Percentiles rank a stretch among this genome's conserved stretches.
These are phyloP conservation scores for Drosophila planitibia DNA, from an alignment of 2,888 invertebrate genomes.

Conservation along the genomic window DNA sequence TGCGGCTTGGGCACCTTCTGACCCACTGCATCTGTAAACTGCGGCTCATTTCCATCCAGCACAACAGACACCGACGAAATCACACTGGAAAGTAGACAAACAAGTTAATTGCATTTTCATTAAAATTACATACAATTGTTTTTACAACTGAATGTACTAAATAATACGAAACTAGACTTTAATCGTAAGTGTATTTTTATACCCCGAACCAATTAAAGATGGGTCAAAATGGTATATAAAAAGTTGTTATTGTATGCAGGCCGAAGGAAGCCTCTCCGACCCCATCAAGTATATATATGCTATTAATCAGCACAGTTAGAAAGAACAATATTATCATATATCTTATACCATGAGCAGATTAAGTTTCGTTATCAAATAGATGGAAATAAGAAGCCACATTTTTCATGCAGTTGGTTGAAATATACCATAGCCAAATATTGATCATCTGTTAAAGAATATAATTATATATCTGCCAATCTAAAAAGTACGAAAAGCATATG, in stretches of 20 bases:
- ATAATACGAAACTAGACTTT: background rate
- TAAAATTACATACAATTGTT: background rate
- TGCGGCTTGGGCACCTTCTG: constrained; percentile 89
- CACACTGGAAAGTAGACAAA: constrained; percentile 85
- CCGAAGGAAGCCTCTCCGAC: background rate
- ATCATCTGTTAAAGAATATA: background rate
- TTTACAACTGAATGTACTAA: background rate
- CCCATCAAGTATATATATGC: background rate
- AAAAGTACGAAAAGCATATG: constrained; percentile 36
- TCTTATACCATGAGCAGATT: background rate
- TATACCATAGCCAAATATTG: background rate
- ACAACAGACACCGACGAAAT: constrained; percentile 89
- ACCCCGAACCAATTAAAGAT: background rate
- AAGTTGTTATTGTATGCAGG: background rate
- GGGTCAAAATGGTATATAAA: background rate
- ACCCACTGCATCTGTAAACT: constrained; percentile 89
- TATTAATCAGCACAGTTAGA: background rate
- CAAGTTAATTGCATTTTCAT: background rate
- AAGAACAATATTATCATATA: background rate
- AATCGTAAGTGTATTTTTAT: background rate
- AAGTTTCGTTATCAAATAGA: background rate
- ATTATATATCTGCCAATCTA: background rate
- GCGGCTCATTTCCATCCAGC: constrained; percentile 87
- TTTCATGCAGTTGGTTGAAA: background rate
- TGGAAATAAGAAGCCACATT: background rate